A percentile compares a stretch with the other conserved stretches of the same genome.
phyloP scores from a whole-genome alignment of 2,888 invertebrate species.

The Yponomeuta sedellus region DNA sequence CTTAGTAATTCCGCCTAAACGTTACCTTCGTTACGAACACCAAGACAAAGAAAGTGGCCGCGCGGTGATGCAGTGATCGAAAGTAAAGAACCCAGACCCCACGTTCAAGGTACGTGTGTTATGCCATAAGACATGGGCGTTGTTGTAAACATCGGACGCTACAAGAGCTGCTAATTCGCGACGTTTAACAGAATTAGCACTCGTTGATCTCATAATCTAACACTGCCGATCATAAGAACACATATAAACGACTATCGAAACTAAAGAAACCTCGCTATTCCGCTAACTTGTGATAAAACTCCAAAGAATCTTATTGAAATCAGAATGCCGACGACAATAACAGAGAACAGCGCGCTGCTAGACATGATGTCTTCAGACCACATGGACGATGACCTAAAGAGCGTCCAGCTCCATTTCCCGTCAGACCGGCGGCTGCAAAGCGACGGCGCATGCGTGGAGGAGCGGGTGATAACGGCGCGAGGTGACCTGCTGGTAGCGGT shows the following conservation, averaged over 20 bases:
- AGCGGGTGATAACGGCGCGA: slow-evolving; percentile 92
- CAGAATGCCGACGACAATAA: slow-evolving; percentile 58
- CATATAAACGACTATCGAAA: neutral
- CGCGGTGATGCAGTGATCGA: slow-evolving; percentile 48
- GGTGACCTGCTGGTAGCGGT: slow-evolving; percentile 95
- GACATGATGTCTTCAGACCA: slow-evolving; percentile 84
- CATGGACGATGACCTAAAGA: slow-evolving; percentile 94
- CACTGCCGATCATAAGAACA: neutral
- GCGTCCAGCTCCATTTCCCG: slow-evolving; percentile 92
- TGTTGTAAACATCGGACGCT: slow-evolving; percentile 38
- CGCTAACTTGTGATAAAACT: neutral
- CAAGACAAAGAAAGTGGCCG: slow-evolving; percentile 39
- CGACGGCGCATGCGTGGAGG: slow-evolving; percentile 76
- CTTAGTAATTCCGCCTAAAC: slow-evolving; percentile 48
- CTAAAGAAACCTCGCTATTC: neutral
- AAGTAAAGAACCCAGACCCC: slow-evolving; percentile 19
- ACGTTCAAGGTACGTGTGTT: slow-evolving; percentile 19
- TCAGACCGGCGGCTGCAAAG: slow-evolving; percentile 78
- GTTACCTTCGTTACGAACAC: slow-evolving; percentile 38
- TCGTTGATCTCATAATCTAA: slow-evolving; percentile 6
- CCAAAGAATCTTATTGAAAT: neutral
- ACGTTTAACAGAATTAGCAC: slow-evolving; percentile 29
- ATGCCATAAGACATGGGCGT: slow-evolving; percentile 39
- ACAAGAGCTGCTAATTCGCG: slow-evolving; percentile 36
- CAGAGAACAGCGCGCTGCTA: slow-evolving; percentile 75